These are phyloP conservation scores for Pangasianodon hypophthalmus DNA, from an alignment of 2,113 vertebrate species.

Conservation along the genomic window DNA sequence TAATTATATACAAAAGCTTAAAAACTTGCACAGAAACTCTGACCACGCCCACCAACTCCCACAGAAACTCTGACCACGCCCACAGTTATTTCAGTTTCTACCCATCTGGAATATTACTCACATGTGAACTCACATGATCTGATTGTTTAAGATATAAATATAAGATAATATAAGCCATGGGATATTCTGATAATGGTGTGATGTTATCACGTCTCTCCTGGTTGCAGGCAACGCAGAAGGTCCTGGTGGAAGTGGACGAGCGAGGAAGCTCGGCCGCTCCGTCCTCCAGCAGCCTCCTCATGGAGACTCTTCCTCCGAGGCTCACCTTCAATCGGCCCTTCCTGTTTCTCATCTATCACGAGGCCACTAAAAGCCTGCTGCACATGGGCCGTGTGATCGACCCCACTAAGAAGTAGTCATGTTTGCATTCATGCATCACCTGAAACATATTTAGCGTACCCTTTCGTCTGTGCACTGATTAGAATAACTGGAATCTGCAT, in stretches of 20 bases:
- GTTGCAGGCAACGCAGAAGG: conserved; percentile 79
- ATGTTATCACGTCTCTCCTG: neutral
- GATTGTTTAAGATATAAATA: neutral
- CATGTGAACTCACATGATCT: neutral
- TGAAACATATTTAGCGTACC: neutral
- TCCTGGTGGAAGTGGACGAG: conserved; percentile 77
- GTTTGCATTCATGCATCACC: neutral
- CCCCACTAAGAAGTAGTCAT: conserved; percentile 70
- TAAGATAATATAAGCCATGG: neutral
- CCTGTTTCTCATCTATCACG: conserved; percentile 84
- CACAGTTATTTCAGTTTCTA: neutral
- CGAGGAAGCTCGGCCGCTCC: conserved; percentile 66
- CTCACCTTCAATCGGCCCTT: conserved; percentile 83
- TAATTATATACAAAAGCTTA: neutral
- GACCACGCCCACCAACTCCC: neutral
- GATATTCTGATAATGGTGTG: neutral
- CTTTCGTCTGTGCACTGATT: neutral
- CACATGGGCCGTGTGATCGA: conserved; percentile 84
- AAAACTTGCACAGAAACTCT: neutral
- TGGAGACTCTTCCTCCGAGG: conserved; percentile 72
- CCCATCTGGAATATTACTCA: neutral
- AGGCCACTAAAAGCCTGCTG: conserved; percentile 73
- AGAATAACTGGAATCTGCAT: neutral
- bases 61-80: neutral
- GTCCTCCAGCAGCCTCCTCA: conserved; percentile 59